Conservation (phyloP, 2,888 invertebrate species). For the Microctonus hyperodae region DNA sequence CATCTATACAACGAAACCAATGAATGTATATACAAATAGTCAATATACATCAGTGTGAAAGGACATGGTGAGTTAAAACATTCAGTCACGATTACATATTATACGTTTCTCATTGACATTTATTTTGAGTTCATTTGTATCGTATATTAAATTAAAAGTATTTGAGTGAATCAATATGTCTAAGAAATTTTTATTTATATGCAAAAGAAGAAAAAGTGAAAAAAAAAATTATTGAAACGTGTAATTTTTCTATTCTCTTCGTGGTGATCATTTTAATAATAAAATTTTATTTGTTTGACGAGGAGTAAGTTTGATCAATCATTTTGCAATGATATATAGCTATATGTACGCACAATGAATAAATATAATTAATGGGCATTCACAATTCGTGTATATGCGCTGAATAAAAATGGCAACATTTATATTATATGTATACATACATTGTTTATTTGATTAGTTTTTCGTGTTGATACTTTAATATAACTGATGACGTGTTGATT, state of each 20-base stretch:
- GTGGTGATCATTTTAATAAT: neutral
- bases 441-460: neutral
- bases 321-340: neutral
- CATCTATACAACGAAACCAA: conserved; percentile 3
- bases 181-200: conserved; percentile 1
- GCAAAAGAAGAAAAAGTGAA: neutral
- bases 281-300: neutral
- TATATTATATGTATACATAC: neutral
- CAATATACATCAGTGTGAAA: neutral
- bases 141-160: neutral
- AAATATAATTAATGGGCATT: conserved; percentile 3
- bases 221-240: neutral
- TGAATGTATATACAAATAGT: neutral
- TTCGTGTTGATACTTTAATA: neutral
- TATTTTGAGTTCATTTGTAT: neutral
- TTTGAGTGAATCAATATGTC: neutral
- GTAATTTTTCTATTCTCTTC: neutral
- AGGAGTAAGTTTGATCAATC: neutral
- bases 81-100: conserved; percentile 14
- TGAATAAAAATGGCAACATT: neutral
- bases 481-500: neutral
- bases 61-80: conserved; percentile 4
- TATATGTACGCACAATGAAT: neutral
- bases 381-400: neutral
- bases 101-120: conserved; percentile 6